A percentile compares a stretch with the other conserved stretches of the same genome.
phyloP scores from a whole-genome alignment of 1,140 invertebrate species.

The Sycobia sp. region DNA sequence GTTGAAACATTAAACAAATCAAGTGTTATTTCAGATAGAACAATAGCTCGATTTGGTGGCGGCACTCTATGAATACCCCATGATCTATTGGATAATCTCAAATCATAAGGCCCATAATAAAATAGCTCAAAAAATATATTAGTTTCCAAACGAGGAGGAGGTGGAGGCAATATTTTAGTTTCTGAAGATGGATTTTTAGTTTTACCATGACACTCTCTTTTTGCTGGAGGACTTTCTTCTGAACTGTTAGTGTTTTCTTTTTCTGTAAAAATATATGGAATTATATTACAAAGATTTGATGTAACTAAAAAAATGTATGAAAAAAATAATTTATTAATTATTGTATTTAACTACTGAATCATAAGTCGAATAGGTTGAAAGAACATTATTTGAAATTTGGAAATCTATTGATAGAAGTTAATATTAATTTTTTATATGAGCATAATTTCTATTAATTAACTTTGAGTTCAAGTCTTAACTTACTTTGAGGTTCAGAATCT shows the following conservation, averaged over 20 bases:
- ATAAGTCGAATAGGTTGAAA: no score
- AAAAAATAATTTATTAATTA: no score
- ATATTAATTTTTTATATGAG: no score
- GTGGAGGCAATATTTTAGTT: slow-evolving; percentile 17
- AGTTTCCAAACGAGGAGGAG: background rate
- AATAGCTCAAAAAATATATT: slow-evolving; percentile 35
- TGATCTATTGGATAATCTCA: slow-evolving; percentile 26
- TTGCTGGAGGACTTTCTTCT: slow-evolving; percentile 18
- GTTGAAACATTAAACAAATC: slow-evolving; percentile 21
- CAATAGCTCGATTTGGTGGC: slow-evolving; percentile 34
- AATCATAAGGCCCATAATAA: slow-evolving; percentile 34
- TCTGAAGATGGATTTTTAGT: slow-evolving; percentile 25
- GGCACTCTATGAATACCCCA: slow-evolving; percentile 36
- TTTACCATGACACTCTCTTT: slow-evolving; percentile 26
- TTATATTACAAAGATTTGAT: no score
- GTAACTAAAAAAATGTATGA: no score
- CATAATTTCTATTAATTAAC: no score
- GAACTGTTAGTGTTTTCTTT: slow-evolving; percentile 25
- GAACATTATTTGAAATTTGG: no score
- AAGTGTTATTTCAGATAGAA: slow-evolving; percentile 34
- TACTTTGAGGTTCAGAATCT: slow-evolving; percentile 32
- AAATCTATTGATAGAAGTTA: no score
- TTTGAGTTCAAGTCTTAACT: slow-evolving; percentile 8
- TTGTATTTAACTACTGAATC: no score
- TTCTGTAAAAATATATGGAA: background rate